phyloP scores from a whole-genome alignment of 2,113 vertebrate genomes.

The Arvicanthis niloticus region DNA sequence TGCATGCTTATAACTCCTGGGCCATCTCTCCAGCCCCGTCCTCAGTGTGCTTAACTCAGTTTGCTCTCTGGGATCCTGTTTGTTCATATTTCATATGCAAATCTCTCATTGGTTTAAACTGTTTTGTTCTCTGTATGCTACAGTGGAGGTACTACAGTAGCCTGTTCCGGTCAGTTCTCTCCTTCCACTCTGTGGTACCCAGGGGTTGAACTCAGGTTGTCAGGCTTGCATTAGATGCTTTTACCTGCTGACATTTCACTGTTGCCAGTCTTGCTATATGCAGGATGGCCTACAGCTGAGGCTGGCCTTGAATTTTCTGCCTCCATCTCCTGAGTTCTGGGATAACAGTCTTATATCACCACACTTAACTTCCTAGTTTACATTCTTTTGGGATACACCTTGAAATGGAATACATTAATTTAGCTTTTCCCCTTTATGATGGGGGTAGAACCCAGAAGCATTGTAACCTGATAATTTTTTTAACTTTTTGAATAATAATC shows the following conservation, averaged over 20 bases:
- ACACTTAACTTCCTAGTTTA: neutral
- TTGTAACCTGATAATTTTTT: neutral
- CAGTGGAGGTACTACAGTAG: neutral
- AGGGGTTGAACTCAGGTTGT: neutral
- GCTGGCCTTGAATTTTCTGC: neutral
- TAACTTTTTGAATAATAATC: neutral
- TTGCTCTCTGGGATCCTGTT: slow-evolving; percentile 91
- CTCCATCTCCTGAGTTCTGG: neutral
- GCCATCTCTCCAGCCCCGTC: neutral
- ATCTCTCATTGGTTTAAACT: slow-evolving; percentile 93
- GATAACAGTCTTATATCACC: neutral
- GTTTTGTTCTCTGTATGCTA: slow-evolving; percentile 75
- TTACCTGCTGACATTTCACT: neutral
- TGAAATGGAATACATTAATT: neutral
- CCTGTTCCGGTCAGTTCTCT: neutral
- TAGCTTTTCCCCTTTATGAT: neutral
- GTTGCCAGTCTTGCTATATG: neutral
- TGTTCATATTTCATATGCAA: slow-evolving; percentile 93
- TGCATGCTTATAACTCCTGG: neutral
- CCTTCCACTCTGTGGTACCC: neutral
- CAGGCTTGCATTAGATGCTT: neutral
- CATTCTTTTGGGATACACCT: neutral
- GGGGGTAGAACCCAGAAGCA: neutral
- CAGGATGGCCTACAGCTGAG: neutral
- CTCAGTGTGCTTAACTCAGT: slow-evolving; percentile 93